Conservation (phyloP, 2,113 vertebrate genomes). For the Circaetus gallicus region DNA sequence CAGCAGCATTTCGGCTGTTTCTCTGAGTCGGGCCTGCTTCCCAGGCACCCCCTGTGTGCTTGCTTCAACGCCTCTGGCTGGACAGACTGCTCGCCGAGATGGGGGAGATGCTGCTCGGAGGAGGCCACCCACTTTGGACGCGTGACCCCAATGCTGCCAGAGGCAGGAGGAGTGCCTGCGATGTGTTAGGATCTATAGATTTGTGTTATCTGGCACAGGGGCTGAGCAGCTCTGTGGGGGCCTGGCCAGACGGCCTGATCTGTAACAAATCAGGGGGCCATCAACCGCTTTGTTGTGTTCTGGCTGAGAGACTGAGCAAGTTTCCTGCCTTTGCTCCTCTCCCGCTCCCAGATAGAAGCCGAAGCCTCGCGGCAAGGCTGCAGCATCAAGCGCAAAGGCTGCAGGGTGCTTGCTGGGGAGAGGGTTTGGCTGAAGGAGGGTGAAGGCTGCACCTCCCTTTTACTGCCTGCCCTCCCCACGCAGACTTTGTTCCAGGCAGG, state of each 20-base stretch:
- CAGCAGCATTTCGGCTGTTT: not conserved
- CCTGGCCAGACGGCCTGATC: not conserved
- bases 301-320: not conserved
- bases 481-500: not conserved
- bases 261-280: not conserved
- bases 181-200: not conserved
- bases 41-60: not conserved
- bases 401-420: not conserved
- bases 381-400: not conserved
- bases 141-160: not conserved
- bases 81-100: rapidly evolving
- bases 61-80: not conserved
- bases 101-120: not conserved
- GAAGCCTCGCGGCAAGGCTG: not conserved
- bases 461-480: rapidly evolving
- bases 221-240: not conserved
- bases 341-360: rapidly evolving
- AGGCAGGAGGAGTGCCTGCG: not conserved
- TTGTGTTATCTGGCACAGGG: not conserved
- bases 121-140: not conserved
- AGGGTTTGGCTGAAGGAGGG: not conserved
- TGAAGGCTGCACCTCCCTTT: not conserved
- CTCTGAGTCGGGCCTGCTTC: not conserved
- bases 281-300: not conserved
- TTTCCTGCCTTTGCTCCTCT: not conserved